phyloP scores from a whole-genome alignment of 2,113 vertebrate genomes.

The Ochotona curzoniae region DNA sequence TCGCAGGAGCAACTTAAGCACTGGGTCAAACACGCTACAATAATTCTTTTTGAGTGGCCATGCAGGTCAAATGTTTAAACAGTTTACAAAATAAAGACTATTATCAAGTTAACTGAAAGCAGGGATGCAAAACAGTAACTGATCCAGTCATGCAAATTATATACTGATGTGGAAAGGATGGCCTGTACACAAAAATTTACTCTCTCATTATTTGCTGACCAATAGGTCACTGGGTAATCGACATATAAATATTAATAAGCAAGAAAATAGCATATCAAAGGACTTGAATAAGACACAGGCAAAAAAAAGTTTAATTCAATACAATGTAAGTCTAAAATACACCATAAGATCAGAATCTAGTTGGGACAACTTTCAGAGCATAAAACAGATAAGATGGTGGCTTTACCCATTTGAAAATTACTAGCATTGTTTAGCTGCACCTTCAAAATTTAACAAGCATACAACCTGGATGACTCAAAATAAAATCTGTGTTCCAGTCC shows the following conservation, averaged over 20 bases:
- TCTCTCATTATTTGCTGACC: background rate
- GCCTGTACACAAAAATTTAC: background rate
- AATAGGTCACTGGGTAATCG: background rate
- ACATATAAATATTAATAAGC: background rate
- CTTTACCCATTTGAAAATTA: background rate
- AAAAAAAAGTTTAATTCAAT: constrained; percentile 45
- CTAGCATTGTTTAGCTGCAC: background rate
- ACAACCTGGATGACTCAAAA: background rate
- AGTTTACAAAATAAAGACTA: background rate
- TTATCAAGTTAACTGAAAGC: background rate
- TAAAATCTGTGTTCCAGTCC: background rate
- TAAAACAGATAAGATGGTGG: background rate
- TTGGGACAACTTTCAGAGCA: background rate
- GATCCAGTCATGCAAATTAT: background rate
- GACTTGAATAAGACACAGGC: background rate
- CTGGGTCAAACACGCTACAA: no score
- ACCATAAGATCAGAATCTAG: background rate
- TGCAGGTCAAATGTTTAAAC: background rate
- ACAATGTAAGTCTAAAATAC: background rate
- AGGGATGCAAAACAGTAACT: background rate
- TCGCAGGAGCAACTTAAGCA: no score
- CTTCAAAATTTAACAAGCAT: constrained; percentile 12
- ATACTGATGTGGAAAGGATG: background rate
- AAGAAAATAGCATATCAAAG: constrained; percentile 31
- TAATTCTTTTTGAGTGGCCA: background rate